phyloP scores from a whole-genome alignment of 2,797 vertebrate genomes.

The Loriculus beryllinus region DNA sequence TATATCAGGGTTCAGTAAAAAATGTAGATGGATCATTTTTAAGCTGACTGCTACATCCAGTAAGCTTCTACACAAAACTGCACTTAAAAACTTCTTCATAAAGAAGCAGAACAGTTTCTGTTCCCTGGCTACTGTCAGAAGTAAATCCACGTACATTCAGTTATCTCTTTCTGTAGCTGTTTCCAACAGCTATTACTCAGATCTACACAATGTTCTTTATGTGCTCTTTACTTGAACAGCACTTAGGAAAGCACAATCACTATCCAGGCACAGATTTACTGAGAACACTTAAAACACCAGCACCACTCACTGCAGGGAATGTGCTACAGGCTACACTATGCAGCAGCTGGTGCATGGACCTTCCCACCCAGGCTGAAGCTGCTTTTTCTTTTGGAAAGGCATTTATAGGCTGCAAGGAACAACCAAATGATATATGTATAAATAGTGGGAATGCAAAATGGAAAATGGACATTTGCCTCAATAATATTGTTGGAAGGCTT shows the following conservation, averaged over 20 bases:
- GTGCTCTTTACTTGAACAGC: neutral
- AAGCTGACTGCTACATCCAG: neutral
- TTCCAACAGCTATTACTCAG: neutral
- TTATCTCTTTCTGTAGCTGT: neutral
- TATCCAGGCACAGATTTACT: neutral
- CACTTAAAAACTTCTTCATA: neutral
- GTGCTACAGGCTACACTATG: neutral
- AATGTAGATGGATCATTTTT: neutral
- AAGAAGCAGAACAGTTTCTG: neutral
- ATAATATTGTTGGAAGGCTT: neutral
- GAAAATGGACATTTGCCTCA: neutral
- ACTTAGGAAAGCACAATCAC: neutral
- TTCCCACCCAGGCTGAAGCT: neutral
- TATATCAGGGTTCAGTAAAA: neutral
- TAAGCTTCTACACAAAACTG: neutral
- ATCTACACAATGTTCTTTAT: neutral
- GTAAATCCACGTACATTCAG: neutral
- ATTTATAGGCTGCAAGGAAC: neutral
- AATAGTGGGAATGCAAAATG: neutral
- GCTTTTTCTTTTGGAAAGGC: neutral
- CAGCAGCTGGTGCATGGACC: neutral
- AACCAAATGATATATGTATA: neutral
- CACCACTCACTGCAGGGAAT: neutral
- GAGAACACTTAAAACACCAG: neutral
- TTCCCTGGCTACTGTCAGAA: neutral